Percentiles rank a stretch among this genome's conserved stretches.
phyloP scores from a whole-genome alignment of 2,888 invertebrate genomes.

The Azorinus chamasolen region DNA sequence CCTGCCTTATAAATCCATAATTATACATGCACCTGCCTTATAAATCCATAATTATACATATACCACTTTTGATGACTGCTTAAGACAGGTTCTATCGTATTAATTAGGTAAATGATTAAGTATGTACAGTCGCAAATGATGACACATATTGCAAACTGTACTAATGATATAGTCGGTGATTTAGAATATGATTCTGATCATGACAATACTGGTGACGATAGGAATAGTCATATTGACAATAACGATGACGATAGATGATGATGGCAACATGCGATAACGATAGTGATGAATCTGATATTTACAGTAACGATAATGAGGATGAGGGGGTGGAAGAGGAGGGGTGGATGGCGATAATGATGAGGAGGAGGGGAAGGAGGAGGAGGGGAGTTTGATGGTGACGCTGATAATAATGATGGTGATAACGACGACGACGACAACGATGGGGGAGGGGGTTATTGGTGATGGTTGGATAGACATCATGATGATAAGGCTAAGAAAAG shows the following conservation, averaged over 20 bases:
- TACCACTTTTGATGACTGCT: too few relatives aligned
- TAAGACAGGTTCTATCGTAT: too few relatives aligned
- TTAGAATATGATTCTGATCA: slow-evolving; percentile 3
- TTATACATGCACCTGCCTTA: too few relatives aligned
- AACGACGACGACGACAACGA: neutral
- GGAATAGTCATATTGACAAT: neutral
- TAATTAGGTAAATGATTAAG: too few relatives aligned
- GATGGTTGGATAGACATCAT: too few relatives aligned
- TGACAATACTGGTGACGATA: slow-evolving; percentile 6
- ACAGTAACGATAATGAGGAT: slow-evolving; percentile 1
- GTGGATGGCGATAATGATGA: slow-evolving; percentile 4
- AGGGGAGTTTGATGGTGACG: neutral
- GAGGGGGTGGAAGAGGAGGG: neutral
- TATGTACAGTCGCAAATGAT: too few relatives aligned
- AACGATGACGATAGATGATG: slow-evolving; percentile 5
- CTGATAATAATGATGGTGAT: slow-evolving; percentile 1
- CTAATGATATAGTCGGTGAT: slow-evolving; percentile 2
- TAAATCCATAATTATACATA: too few relatives aligned
- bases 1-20: too few relatives aligned
- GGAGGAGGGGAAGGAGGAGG: neutral
- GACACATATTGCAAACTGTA: neutral
- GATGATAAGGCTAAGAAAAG: too few relatives aligned
- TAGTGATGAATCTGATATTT: neutral
- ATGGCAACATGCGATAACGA: neutral
- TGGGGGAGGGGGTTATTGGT: too few relatives aligned